phyloP scores from a whole-genome alignment of 2,113 vertebrate species.

The Heterotilapia buettikoferi region DNA sequence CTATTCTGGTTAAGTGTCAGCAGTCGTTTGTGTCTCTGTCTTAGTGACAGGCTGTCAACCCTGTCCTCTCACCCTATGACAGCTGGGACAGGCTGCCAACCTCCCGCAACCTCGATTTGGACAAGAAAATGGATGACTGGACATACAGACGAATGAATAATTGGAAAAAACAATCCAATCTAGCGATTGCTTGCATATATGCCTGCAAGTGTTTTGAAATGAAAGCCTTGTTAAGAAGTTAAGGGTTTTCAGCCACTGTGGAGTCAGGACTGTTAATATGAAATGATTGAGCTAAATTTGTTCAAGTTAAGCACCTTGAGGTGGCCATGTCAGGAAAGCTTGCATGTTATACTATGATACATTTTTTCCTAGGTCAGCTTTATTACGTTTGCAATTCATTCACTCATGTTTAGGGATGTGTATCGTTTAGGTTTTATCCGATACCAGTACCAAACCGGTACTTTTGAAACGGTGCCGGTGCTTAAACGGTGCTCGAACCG shows the following conservation, averaged over 20 bases:
- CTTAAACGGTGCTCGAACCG: no score
- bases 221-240: not conserved
- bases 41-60: not conserved
- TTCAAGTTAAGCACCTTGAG: not conserved
- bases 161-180: not conserved
- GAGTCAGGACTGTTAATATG: not conserved
- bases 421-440: no score
- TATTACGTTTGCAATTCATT: not conserved
- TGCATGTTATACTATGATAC: not conserved
- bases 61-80: not conserved
- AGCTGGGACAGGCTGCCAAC: not conserved
- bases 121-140: not conserved
- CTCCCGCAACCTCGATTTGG: not conserved
- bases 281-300: not conserved
- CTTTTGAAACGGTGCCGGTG: no score
- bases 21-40: not conserved
- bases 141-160: not conserved
- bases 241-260: not conserved
- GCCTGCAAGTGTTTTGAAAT: not conserved
- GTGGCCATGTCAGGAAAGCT: not conserved
- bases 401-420: no score
- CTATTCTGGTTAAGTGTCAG: not conserved
- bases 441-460: no score
- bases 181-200: not conserved
- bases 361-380: not conserved